These are phyloP conservation scores for Bolinopsis microptera DNA, from an alignment of 37 sponge, comb jelly and placozoan species.

Conservation along the genomic window DNA sequence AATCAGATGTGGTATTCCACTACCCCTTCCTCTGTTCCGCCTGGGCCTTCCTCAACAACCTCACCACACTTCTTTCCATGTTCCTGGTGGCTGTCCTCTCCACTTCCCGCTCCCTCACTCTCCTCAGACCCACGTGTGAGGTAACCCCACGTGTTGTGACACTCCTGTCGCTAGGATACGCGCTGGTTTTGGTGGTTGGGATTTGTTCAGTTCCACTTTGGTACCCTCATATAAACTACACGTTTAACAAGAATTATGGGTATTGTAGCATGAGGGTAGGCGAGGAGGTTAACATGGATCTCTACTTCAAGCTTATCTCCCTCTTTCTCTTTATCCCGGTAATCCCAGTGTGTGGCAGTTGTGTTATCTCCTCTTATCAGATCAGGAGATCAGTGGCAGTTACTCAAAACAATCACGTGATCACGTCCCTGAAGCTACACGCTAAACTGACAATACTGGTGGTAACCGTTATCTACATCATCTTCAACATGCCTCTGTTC, in stretches of 20 bases:
- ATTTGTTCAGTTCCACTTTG: not conserved
- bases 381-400: not conserved
- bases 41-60: not conserved
- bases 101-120: not conserved
- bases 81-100: not conserved
- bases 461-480: not conserved
- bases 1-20: not conserved
- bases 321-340: not conserved
- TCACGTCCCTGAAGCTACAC: not conserved
- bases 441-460: not conserved
- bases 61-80: not conserved
- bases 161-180: not conserved
- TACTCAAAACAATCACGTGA: not conserved
- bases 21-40: not conserved
- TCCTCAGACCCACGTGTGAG: not conserved
- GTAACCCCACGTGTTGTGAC: not conserved
- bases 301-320: not conserved
- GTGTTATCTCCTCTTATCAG: not conserved
- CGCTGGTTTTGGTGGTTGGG: not conserved
- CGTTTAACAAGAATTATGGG: not conserved
- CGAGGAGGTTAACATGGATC: not conserved
- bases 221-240: not conserved
- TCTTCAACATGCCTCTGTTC: not conserved
- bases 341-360: not conserved
- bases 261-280: not conserved